Percentiles rank a stretch among this genome's conserved stretches.
Evolutionary conservation across 2,888 invertebrate genomes (phyloP).

Genomic region (Amitus sp.): DNA sequence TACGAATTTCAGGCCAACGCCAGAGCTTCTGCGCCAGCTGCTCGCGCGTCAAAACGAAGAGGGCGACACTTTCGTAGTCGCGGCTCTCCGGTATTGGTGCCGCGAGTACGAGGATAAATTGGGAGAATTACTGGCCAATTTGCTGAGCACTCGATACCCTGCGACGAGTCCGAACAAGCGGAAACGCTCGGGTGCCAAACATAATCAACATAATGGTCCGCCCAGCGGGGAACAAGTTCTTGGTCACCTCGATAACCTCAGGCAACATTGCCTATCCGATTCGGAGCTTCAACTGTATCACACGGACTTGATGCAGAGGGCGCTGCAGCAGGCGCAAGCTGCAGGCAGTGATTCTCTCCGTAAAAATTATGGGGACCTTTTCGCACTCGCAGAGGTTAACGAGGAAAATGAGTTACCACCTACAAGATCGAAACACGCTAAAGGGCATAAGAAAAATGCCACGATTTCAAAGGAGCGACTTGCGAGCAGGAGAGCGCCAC

Average conservation of each 20-base stretch:
- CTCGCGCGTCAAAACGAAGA: constrained; percentile 79
- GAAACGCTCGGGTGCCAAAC: constrained; percentile 80
- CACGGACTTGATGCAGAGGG: constrained; percentile 90
- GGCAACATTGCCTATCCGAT: constrained; percentile 74
- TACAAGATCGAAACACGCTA: constrained; percentile 61
- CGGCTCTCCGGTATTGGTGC: constrained; percentile 94
- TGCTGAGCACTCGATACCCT: constrained; percentile 85
- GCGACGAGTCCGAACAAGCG: constrained; percentile 91
- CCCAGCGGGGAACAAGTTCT: constrained; percentile 88
- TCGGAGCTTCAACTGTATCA: constrained; percentile 76
- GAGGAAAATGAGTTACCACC: constrained; percentile 77
- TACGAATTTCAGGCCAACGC: constrained; percentile 73
- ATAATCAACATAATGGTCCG: constrained; percentile 76
- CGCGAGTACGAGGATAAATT: constrained; percentile 91
- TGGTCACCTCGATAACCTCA: constrained; percentile 91
- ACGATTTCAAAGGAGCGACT: constrained; percentile 58
- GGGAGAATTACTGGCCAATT: constrained; percentile 81
- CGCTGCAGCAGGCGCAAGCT: constrained; percentile 87
- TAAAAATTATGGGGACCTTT: constrained; percentile 90
- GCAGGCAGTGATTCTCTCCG: constrained; percentile 89
- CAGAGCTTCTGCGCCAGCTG: constrained; percentile 85
- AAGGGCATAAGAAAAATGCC: constrained; percentile 53
- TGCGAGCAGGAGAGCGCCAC: constrained; percentile 55
- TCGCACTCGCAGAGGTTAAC: constrained; percentile 81
- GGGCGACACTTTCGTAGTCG: constrained; percentile 89